These are phyloP conservation scores for Catharus bicknelli DNA, from an alignment of 2,113 vertebrate genomes.

Conservation along the genomic window DNA sequence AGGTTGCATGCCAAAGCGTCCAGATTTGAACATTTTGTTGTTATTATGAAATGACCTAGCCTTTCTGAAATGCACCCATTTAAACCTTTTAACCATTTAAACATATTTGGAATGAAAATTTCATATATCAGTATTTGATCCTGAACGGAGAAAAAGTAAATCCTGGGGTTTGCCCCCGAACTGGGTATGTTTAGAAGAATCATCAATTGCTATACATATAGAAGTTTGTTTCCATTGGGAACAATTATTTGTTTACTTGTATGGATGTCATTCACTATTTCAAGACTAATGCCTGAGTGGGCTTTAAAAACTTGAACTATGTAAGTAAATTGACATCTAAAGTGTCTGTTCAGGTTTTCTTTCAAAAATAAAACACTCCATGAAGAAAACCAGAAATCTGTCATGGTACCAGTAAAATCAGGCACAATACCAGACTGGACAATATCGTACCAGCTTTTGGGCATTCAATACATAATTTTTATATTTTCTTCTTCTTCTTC, in stretches of 20 bases:
- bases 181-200: not conserved
- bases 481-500: too few relatives aligned
- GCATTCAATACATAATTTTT: not conserved
- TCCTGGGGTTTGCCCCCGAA: not conserved
- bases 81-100: too few relatives aligned
- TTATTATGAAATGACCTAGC: not conserved
- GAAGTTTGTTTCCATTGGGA: not conserved
- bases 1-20: not conserved
- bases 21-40: not conserved
- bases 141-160: not conserved
- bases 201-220: not conserved
- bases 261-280: not conserved
- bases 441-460: accelerated
- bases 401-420: not conserved
- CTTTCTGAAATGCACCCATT: not conserved
- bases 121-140: not conserved
- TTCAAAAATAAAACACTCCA: not conserved
- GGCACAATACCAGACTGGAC: not conserved
- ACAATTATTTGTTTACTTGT: not conserved
- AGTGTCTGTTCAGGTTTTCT: not conserved
- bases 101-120: not conserved
- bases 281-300: not conserved
- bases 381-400: not conserved
- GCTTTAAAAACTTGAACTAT: not conserved
- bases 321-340: not conserved